These are phyloP conservation scores for Gnatocerus cornutus DNA, from an alignment of 2,888 invertebrate species.

Conservation along the genomic window DNA sequence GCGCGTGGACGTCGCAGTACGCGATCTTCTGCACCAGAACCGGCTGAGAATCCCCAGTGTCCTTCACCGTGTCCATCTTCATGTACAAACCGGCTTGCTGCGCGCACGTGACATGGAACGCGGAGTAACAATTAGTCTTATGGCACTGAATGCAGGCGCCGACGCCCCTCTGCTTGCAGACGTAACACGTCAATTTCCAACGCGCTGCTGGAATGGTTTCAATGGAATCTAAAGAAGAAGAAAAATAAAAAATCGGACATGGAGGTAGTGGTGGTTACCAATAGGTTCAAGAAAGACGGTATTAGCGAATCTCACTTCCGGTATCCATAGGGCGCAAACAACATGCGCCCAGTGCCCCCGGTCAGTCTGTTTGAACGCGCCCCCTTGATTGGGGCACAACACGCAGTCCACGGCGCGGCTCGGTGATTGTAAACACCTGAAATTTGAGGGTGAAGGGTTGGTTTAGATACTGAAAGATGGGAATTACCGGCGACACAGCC, in stretches of 20 bases:
- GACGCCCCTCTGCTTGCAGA: slow-evolving; percentile 93
- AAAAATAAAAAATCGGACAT: too few relatives aligned
- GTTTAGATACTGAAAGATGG: too few relatives aligned
- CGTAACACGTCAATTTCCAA: slow-evolving; percentile 97
- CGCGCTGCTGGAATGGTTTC: slow-evolving; percentile 96
- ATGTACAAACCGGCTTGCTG: slow-evolving; percentile 96
- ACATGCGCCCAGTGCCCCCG: slow-evolving; percentile 98
- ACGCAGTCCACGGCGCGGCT: slow-evolving; percentile 97
- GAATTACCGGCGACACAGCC: slow-evolving; percentile 87
- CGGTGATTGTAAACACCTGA: slow-evolving; percentile 94
- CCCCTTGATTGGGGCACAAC: slow-evolving; percentile 98
- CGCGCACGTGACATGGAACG: slow-evolving; percentile 99
- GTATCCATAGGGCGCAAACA: slow-evolving; percentile 99
- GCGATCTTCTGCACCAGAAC: slow-evolving; percentile 95
- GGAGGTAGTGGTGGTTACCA: slow-evolving; percentile 71
- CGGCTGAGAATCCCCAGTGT: slow-evolving; percentile 74
- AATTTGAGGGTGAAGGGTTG: too few relatives aligned
- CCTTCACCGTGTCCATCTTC: slow-evolving; percentile 95
- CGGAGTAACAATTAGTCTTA: slow-evolving; percentile 95
- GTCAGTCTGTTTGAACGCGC: slow-evolving; percentile 99
- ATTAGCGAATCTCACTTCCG: slow-evolving; percentile 98
- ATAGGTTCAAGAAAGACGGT: slow-evolving; percentile 98
- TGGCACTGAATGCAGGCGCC: slow-evolving; percentile 99
- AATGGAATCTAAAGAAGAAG: slow-evolving; percentile 82
- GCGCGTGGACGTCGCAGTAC: slow-evolving; percentile 96